Evolutionary conservation across 2,888 invertebrate species (phyloP).

Genomic region (Galeopsomyia nigrocyanea): DNA sequence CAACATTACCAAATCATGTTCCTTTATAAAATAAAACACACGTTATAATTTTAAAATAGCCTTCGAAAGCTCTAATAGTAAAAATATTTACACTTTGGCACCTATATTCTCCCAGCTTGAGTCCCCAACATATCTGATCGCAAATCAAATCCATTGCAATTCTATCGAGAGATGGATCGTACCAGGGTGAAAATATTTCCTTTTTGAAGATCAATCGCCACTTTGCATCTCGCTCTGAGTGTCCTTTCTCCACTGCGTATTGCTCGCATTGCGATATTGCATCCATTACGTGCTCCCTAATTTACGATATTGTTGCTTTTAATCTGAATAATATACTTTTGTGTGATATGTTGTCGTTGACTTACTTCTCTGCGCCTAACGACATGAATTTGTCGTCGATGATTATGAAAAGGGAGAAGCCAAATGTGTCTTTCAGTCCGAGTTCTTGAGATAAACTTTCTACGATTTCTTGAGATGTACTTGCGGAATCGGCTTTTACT

Average conservation of each 20-base stretch:
- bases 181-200: constrained; percentile 95
- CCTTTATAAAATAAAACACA: constrained; percentile 65
- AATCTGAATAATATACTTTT: too few species aligned
- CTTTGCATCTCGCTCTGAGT: constrained; percentile 85
- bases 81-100: constrained; percentile 72
- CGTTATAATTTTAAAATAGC: constrained; percentile 6
- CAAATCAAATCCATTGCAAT: constrained; percentile 91
- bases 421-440: constrained; percentile 84
- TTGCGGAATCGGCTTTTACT: constrained; percentile 89
- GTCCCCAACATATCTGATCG: constrained; percentile 87
- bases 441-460: constrained; percentile 84
- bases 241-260: constrained; percentile 91
- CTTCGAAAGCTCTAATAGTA: not conserved
- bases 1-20: constrained; percentile 89
- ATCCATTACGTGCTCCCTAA: constrained; percentile 92
- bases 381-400: constrained; percentile 83
- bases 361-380: constrained; percentile 54
- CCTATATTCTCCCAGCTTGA: constrained; percentile 93
- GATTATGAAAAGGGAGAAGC: constrained; percentile 92
- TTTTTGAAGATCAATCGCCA: constrained; percentile 91
- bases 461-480: constrained; percentile 90
- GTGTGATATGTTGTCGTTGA: not conserved
- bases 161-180: constrained; percentile 85
- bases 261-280: constrained; percentile 97
- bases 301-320: not conserved